Evolutionary conservation across 2,113 vertebrate species (phyloP).

Genomic region (Emydocephalus ijimae): DNA sequence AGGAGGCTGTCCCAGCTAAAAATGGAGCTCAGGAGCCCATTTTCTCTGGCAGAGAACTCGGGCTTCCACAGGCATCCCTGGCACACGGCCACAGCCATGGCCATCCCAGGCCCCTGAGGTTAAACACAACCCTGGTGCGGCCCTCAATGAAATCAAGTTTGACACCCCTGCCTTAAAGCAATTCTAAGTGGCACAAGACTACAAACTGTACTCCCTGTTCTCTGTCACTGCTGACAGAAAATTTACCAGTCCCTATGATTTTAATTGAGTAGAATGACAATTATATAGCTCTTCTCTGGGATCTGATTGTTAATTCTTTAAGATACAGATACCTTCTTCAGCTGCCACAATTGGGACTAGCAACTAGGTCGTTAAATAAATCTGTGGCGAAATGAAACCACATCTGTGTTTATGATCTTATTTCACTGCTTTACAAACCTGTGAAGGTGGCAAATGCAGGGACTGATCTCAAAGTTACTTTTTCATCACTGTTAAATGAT

Average conservation of each 20-base stretch:
- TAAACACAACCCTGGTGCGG: too few species aligned
- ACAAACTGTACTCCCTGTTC: neutral
- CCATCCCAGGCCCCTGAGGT: too few species aligned
- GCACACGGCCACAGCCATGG: too few species aligned
- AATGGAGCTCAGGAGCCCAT: too few species aligned
- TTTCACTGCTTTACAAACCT: neutral
- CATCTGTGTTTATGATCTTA: neutral
- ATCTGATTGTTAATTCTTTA: neutral
- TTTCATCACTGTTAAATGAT: neutral
- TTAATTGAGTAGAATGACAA: neutral
- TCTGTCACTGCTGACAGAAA: neutral
- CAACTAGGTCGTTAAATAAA: neutral
- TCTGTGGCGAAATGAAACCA: neutral
- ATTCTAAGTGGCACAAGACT: neutral
- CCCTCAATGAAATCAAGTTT: too few species aligned
- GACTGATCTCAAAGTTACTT: neutral
- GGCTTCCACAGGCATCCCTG: too few species aligned
- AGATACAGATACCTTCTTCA: neutral
- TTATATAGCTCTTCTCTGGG: neutral
- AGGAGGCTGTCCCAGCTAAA: too few species aligned
- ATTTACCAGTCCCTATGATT: neutral
- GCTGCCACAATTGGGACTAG: neutral
- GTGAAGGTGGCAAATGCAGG: neutral
- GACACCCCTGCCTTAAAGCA: neutral
- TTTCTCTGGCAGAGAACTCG: too few species aligned